phyloP scores from a whole-genome alignment of 2,888 invertebrate species.

The Mythimna albipuncta region DNA sequence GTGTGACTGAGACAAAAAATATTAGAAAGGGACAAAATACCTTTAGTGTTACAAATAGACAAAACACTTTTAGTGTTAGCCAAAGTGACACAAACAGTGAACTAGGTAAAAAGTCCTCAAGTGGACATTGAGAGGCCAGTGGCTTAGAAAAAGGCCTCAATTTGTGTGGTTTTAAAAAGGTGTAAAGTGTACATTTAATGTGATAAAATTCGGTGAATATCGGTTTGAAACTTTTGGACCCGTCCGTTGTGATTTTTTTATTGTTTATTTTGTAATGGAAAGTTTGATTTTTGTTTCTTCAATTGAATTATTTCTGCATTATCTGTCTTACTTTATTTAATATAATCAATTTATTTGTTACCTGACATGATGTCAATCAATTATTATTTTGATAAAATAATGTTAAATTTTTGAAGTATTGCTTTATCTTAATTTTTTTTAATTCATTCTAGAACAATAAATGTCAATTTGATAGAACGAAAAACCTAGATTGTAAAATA shows the following conservation, averaged over 20 bases:
- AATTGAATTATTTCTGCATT: conserved; percentile 33
- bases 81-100: conserved; percentile 27
- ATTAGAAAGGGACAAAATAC: conserved; percentile 38
- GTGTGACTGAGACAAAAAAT: conserved; percentile 69
- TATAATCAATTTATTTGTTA: conserved; percentile 18
- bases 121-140: conserved; percentile 17
- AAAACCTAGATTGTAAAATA: conserved; percentile 62
- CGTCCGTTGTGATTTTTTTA: conserved; percentile 55
- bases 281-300: conserved; percentile 16
- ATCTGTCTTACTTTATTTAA: background rate
- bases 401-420: conserved; percentile 27
- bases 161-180: conserved; percentile 19
- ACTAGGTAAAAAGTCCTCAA: conserved; percentile 34
- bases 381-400: conserved; percentile 16
- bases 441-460: conserved; percentile 45
- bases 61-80: conserved; percentile 2
- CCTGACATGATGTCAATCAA: conserved; percentile 6
- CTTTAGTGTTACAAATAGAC: conserved; percentile 23
- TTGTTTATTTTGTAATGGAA: conserved; percentile 7
- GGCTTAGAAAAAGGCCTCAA: conserved; percentile 27
- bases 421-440: conserved; percentile 14
- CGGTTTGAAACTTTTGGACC: conserved; percentile 50
- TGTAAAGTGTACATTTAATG: conserved; percentile 48
- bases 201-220: conserved; percentile 55
- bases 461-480: conserved; percentile 76